These are phyloP conservation scores for Eutolmus rufibarbis DNA, from an alignment of 2,888 invertebrate species.

Conservation along the genomic window DNA sequence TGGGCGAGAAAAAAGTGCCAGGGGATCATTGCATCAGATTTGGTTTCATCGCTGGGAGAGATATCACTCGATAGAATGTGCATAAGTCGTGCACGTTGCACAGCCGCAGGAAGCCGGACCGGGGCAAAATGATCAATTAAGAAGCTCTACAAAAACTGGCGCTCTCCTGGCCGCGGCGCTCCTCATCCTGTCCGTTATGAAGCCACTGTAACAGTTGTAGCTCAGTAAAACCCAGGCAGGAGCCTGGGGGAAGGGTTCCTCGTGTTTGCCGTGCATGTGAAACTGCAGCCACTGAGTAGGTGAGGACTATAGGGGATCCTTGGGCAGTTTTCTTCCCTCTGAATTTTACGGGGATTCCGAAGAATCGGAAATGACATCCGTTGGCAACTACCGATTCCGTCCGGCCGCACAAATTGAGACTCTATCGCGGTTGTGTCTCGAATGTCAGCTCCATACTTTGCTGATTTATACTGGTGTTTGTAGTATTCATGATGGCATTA, in stretches of 20 bases:
- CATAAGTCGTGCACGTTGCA: neutral
- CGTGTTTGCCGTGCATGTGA: neutral
- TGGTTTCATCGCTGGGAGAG: slow-evolving; percentile 26
- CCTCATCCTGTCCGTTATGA: neutral
- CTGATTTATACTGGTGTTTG: neutral
- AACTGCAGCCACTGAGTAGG: neutral
- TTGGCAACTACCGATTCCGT: neutral
- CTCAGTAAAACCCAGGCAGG: neutral
- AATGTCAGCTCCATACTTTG: neutral
- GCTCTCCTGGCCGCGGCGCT: neutral
- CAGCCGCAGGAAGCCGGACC: slow-evolving; percentile 6
- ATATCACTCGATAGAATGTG: slow-evolving; percentile 4
- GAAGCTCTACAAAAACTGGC: slow-evolving; percentile 17
- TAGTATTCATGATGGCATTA: neutral
- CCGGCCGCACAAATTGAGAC: neutral
- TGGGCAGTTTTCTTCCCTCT: neutral
- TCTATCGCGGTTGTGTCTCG: neutral
- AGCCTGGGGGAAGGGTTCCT: neutral
- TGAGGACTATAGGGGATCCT: neutral
- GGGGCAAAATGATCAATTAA: slow-evolving; percentile 22
- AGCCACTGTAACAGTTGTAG: slow-evolving; percentile 7
- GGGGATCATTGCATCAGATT: slow-evolving; percentile 38
- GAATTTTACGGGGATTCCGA: slow-evolving; percentile 1
- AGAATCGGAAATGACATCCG: slow-evolving; percentile 31
- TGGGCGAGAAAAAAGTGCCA: slow-evolving; percentile 1